phyloP scores from a whole-genome alignment of 2,888 invertebrate genomes.

The Leptarthrus brevirostris region DNA sequence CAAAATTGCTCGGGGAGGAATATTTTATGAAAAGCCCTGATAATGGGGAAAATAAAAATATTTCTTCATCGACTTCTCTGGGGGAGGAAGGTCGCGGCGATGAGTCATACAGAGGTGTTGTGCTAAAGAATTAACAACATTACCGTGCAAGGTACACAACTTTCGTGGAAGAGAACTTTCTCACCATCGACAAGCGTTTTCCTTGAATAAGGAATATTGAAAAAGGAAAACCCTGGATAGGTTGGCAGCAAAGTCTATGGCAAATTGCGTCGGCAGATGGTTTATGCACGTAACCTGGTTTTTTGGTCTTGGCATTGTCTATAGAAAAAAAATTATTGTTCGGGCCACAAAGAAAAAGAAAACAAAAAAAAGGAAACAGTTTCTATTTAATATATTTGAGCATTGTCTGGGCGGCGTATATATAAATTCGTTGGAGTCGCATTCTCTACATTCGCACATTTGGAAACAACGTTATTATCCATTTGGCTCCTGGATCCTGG shows the following conservation, averaged over 20 bases:
- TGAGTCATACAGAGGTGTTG: slow-evolving; percentile 39
- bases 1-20: background rate
- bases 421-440: no score
- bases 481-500: no score
- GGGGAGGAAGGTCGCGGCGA: slow-evolving; percentile 39
- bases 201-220: slow-evolving; percentile 1
- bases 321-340: background rate
- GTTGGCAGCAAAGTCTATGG: background rate
- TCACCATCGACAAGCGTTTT: slow-evolving; percentile 16
- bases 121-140: slow-evolving; percentile 43
- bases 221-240: background rate
- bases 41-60: slow-evolving; percentile 44
- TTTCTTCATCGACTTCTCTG: slow-evolving; percentile 33
- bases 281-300: background rate
- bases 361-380: no score
- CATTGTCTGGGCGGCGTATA: no score
- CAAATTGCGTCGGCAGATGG: background rate
- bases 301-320: background rate
- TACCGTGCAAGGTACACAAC: slow-evolving; percentile 38
- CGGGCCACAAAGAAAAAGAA: background rate
- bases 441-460: background rate
- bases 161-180: slow-evolving; percentile 10
- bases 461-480: background rate
- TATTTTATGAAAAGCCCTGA: slow-evolving; percentile 43
- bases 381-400: no score